Base-by-base conservation (phyloP, 2,797 vertebrate genomes). In the Chromobotia macracanthus region DNA sequence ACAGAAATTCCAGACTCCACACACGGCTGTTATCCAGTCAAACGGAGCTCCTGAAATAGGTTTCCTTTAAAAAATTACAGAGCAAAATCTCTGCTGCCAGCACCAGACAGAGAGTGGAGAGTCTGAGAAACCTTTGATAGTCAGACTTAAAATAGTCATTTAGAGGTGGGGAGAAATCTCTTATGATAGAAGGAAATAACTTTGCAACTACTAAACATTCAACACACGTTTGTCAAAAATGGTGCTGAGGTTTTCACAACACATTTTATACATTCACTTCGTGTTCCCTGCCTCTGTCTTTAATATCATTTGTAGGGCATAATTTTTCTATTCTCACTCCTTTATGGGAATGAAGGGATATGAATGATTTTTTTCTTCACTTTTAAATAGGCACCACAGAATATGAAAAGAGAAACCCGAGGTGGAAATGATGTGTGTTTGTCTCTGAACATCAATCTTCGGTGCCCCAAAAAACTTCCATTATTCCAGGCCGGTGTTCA, bases 401-500 rank as follows among this genome's bases (percentile, higher is more conserved):
- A 72, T 66, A 23, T 56, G 51, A 80, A 10, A 56, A 21, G 60
- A 63, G 60, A 63, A 63, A 61, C 16, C 31, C 3, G 16, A 63
- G 50, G 58, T 53, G 9, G 51, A 58, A 69, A 71, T 80, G 16
- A 53, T 6, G 77, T 74, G 31, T 44, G 46, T 60, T 60, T 69
- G 69, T 56, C 48, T 69, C 31, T 69, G 50, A 63, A 84, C 88
- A 90, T 90, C 86, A 91, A 90, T 92, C 89, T 90, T 90, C 86
- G 87, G 88, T 88, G 87, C 84, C 83, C 83, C 86, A 88, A 68
- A 88, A 89, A 90, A 89, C 85, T 84, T 90, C 81, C 84, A 90
- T 90, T 89, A 90, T 87, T 89, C 86, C 75, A 78, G 78, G 83
- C 84, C 82, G 38, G 84, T 86, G 87, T 87, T 87, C 86, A 89